A percentile compares a stretch with the other conserved stretches of the same genome.
Conservation (phyloP, 1,140 invertebrate species). For the Phymorhynchus buccinoides region DNA sequence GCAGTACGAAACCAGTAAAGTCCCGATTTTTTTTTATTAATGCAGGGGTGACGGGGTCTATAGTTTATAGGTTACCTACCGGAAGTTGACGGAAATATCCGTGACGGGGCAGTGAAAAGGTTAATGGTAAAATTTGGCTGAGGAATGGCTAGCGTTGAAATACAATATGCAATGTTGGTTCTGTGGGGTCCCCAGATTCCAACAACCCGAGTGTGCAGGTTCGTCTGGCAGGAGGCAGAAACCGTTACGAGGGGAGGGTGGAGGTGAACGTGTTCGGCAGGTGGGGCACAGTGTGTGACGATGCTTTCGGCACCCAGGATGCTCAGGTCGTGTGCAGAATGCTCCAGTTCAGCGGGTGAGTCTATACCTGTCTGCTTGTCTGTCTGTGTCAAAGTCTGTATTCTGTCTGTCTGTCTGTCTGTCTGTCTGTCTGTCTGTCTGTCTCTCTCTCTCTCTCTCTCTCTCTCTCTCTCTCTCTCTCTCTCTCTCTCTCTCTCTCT, state of each 20-base stretch:
- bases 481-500: not conserved
- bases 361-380: not conserved
- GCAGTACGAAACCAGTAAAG: no score
- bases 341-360: not conserved
- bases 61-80: no score
- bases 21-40: no score
- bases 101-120: no score
- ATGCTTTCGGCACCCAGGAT: constrained; percentile 19
- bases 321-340: constrained; percentile 29
- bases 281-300: constrained; percentile 40
- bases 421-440: not conserved
- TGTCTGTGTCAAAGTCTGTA: not conserved
- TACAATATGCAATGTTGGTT: no score
- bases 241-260: constrained; percentile 17
- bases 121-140: no score
- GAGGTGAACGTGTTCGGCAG: constrained; percentile 27
- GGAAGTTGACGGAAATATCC: no score
- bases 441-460: constrained; percentile 12
- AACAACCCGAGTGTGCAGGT: not conserved
- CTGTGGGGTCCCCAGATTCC: not conserved
- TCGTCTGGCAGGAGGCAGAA: not conserved
- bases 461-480: constrained; percentile 6
- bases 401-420: not conserved
- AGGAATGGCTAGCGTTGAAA: no score
- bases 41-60: no score